Conservation (phyloP, 2,113 vertebrate species). For the Terrapene triunguis region DNA sequence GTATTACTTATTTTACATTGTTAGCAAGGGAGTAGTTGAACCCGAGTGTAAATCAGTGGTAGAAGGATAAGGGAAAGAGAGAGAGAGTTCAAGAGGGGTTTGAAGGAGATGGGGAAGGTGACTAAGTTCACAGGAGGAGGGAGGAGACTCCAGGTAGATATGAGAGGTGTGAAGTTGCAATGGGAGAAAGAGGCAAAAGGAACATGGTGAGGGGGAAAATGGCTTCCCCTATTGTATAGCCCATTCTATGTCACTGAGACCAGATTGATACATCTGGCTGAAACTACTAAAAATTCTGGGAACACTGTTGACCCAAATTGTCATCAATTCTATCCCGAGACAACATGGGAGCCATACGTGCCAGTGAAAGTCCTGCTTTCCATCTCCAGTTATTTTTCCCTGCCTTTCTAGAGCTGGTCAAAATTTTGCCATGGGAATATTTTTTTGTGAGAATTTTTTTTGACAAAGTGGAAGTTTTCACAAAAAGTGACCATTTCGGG, state of each 20-base stretch:
- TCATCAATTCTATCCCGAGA: constrained; percentile 18
- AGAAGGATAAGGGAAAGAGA: constrained; percentile 22
- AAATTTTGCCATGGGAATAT: neutral
- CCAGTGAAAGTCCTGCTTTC: neutral
- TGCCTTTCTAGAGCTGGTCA: neutral
- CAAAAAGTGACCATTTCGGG: neutral
- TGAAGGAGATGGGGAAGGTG: constrained; percentile 65
- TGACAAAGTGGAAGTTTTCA: neutral
- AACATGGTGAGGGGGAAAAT: constrained; percentile 62
- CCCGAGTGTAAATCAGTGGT: neutral
- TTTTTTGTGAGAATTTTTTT: neutral
- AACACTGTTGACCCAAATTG: constrained; percentile 52
- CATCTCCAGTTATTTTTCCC: neutral
- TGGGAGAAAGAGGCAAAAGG: constrained; percentile 62
- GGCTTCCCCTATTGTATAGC: constrained; percentile 61
- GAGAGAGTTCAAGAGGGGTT: constrained; percentile 23
- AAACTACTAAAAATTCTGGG: constrained; percentile 59
- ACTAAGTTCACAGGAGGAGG: constrained; percentile 63
- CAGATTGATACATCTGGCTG: constrained; percentile 46
- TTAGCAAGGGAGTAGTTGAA: neutral
- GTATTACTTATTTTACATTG: constrained; percentile 39
- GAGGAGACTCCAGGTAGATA: constrained; percentile 65
- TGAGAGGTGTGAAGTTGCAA: constrained; percentile 64
- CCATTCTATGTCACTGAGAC: constrained; percentile 54
- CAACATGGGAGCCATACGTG: neutral